Conservation (phyloP, 2,888 invertebrate genomes). For the Brachyptera risi region DNA sequence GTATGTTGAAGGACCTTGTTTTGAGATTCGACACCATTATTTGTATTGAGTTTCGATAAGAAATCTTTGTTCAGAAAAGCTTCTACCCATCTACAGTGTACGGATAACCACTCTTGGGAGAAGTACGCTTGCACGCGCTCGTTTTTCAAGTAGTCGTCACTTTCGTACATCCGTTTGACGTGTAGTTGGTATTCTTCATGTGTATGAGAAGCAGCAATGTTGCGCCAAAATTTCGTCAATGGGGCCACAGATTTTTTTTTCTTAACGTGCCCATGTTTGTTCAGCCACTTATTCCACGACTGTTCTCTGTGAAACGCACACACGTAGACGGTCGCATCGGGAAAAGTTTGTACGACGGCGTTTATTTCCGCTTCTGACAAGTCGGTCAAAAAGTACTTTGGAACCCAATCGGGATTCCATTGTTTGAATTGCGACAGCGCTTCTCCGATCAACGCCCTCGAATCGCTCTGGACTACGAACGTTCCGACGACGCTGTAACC, state of each 20-base stretch:
- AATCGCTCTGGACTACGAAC: slow-evolving; percentile 9
- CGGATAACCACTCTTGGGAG: slow-evolving; percentile 7
- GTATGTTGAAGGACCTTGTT: slow-evolving; percentile 1
- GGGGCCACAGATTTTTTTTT: neutral
- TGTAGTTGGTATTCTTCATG: slow-evolving; percentile 2
- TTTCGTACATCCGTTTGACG: neutral
- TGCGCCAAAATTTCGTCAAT: neutral
- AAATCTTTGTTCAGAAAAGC: slow-evolving; percentile 8
- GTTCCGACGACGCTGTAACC: slow-evolving; percentile 18
- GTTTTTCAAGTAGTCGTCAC: neutral
- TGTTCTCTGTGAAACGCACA: neutral
- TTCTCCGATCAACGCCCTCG: neutral
- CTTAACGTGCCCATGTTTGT: neutral
- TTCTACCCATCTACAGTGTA: slow-evolving; percentile 4
- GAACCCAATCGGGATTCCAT: slow-evolving; percentile 16
- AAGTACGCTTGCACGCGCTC: neutral
- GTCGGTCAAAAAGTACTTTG: slow-evolving; percentile 16
- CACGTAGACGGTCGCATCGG: neutral
- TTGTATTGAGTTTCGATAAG: slow-evolving; percentile 6
- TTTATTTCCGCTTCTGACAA: slow-evolving; percentile 3
- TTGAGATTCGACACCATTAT: slow-evolving; percentile 18
- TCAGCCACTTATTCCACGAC: slow-evolving; percentile 3
- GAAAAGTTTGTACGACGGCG: slow-evolving; percentile 3
- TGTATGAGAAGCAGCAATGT: neutral
- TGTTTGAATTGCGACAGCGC: slow-evolving; percentile 1